Evolutionary conservation across 92 coral and sea anemone species (phyloP), one percentile per base, ranked within the genome.

Genomic region (Phenganax subtilis): DNA sequence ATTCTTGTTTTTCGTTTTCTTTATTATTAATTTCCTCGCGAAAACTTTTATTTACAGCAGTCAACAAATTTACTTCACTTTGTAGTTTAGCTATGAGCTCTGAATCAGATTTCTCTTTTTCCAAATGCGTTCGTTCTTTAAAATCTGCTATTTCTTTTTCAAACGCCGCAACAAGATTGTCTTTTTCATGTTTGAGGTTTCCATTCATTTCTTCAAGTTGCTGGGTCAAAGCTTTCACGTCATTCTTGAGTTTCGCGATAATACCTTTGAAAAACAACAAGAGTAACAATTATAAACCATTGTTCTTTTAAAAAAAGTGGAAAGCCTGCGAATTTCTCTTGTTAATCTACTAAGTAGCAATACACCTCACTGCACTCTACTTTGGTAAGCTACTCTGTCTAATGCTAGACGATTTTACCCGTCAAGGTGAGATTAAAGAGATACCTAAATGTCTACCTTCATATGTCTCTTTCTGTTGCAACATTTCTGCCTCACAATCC

Each of bases 201-300:
- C 92, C 99, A 75, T 96, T 96, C 51, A 92, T 80, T 80, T 96
- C 99, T 77, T 85, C 79, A 70, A 96, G 81, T 75, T 96, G 99
- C 64, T 85, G 47, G 10, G 99, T 96, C 75, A 96, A 88, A 72
- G 89, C 90, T 47, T 90, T 77, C 58, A 96, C 92, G 76, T 92
- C 97, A 16, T 77, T 83, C 81, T 96, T 97, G 14, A 89, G 88
- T 54, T 90, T 92, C 7, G 85, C 70, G 67, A 90, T 88, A 59
- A 90, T 89, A 71, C 84, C 47, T 37, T 37, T 0, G 47, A 5
- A 37, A 37, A 37, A 37, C 47, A 37, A 37, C 0, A 37, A 37
- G 47, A 37, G 5, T 1, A 37, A 37, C 47, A 37, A 5, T 37
- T 5, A 37, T 37, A 37, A 37, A 37, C 3, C 2, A 37, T 37